phyloP scores from a whole-genome alignment of 2,888 invertebrate species.

The Schizaphis graminum region DNA sequence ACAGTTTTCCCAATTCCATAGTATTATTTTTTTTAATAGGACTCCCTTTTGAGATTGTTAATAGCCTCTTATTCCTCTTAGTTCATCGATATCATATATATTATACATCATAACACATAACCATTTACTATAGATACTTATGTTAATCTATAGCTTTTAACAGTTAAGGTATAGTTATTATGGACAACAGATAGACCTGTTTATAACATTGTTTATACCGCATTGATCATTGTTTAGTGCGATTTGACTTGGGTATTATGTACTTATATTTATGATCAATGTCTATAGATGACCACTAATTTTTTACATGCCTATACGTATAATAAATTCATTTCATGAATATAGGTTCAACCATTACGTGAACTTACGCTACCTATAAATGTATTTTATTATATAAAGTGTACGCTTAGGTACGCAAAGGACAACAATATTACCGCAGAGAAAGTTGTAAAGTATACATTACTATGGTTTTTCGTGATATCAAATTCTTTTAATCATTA shows the following conservation, averaged over 20 bases:
- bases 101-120: background rate
- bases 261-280: background rate
- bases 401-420: background rate
- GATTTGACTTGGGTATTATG: background rate
- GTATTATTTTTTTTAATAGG: background rate
- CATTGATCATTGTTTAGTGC: background rate
- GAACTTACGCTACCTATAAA: background rate
- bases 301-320: background rate
- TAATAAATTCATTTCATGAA: background rate
- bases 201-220: background rate
- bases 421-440: background rate
- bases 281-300: background rate
- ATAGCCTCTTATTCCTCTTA: background rate
- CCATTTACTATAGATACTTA: background rate
- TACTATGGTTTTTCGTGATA: conserved; percentile 1
- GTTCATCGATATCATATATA: background rate
- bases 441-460: conserved; percentile 21
- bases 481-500: background rate
- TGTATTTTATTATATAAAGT: background rate
- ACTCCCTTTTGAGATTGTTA: background rate
- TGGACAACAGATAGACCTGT: background rate
- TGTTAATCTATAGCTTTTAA: background rate
- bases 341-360: background rate
- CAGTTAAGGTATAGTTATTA: background rate
- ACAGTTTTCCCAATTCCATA: background rate